Percentiles rank a stretch among this genome's conserved stretches.
phyloP scores from a whole-genome alignment of 2,888 invertebrate genomes.

The Entomobrya proxima region DNA sequence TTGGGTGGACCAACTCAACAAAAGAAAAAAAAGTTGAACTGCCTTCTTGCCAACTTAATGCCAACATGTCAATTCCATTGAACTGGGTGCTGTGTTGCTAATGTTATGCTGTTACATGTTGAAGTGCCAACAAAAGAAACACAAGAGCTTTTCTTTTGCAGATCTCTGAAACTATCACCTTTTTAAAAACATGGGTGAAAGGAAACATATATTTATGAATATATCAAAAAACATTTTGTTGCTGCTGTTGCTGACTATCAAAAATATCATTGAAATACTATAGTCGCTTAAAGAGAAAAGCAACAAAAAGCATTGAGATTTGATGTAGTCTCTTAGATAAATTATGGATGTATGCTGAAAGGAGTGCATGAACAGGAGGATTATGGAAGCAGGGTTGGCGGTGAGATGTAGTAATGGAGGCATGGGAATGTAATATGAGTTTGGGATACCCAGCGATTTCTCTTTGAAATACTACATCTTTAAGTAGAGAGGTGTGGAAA shows the following conservation, averaged over 20 bases:
- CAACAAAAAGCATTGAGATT: neutral
- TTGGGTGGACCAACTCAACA: neutral
- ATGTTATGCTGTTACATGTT: neutral
- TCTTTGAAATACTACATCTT: too few relatives aligned
- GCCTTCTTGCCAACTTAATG: neutral
- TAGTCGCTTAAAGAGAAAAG: neutral
- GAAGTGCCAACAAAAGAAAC: neutral
- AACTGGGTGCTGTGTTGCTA: neutral
- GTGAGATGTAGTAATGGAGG: too few relatives aligned
- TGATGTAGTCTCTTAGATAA: neutral
- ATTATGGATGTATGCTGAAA: neutral
- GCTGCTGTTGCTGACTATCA: too few relatives aligned
- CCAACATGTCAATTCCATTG: conserved; percentile 11
- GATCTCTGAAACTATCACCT: neutral
- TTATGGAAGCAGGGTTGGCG: neutral
- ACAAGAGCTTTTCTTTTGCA: neutral
- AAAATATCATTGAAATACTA: too few relatives aligned
- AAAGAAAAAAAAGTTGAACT: too few relatives aligned
- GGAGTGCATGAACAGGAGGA: neutral
- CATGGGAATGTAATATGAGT: too few relatives aligned
- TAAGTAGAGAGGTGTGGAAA: too few relatives aligned
- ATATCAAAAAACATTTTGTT: too few relatives aligned
- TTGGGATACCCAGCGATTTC: too few relatives aligned
- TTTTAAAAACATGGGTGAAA: too few relatives aligned
- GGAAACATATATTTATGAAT: neutral